Base-by-base conservation (phyloP, 2,113 vertebrate genomes). In the Halcyon malimbica region DNA sequence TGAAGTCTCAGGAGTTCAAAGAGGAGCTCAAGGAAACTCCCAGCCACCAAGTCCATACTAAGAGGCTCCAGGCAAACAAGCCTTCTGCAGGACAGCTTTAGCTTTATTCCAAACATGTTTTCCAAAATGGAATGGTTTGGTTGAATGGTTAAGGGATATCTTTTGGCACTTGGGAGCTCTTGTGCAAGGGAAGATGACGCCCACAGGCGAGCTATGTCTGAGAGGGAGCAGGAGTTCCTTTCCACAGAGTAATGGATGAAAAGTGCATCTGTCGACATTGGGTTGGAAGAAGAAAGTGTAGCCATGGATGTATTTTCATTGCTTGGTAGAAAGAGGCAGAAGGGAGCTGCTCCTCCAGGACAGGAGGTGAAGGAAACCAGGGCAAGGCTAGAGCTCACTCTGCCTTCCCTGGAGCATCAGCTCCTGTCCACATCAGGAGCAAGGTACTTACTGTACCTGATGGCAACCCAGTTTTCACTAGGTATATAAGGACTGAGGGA, bases 1-100 rank as follows among this genome's bases (percentile, higher is more conserved):
- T 92, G 69, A 89, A 94, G 77, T 69, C 65, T 93, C 53, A 25
- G 76, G 35, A 94, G 89, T 96, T 97, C 95, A 94, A 96, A 97
- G 94, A 78, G 33, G 39, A 93, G 83, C 91, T 95, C 87, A 68
- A 91, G 84, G 84, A 95, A 95, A 94, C 81, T 92, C 94, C 48
- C 83, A 95, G 87, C 35, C 89, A 93, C 94, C 56, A 31, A 74
- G 62, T 84, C 95, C 83, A 29, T 60, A 87, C 35, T 64, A 84
- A 89, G 89, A 81, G 21, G 88, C 73, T 91, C n/a, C 42, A 78
- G 86, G 86, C 83, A 94, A 90, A 84, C 41, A 89, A 78, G 64
- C 26, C 37, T 95, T 92, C 71, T 74, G 79, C 57, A 12, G 71
- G 82, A 70, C 29, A 46, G 75, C 67, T 93, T 90, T 83, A 59